phyloP scores from a whole-genome alignment of 1,140 invertebrate genomes.

The Pachypeltis micranthus region DNA sequence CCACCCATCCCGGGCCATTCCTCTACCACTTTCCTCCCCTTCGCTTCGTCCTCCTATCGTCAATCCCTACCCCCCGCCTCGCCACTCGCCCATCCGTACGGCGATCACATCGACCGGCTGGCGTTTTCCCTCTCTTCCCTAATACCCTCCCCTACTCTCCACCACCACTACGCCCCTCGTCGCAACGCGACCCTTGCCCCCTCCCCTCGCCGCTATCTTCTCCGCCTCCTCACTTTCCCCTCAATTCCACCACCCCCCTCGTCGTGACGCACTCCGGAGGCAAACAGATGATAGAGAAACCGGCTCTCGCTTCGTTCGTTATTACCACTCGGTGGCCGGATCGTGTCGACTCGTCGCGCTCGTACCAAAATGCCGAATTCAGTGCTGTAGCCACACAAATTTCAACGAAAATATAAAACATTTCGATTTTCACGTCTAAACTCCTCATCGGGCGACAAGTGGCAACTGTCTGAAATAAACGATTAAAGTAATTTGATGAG shows the following conservation, averaged over 20 bases:
- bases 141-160: too few species aligned
- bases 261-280: background rate
- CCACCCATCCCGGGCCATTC: slow-evolving; percentile 12
- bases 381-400: background rate
- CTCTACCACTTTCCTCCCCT: too few species aligned
- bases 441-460: background rate
- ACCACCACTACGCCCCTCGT: too few species aligned
- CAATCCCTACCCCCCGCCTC: too few species aligned
- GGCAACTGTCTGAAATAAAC: background rate
- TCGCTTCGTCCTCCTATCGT: too few species aligned
- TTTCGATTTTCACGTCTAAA: background rate
- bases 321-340: background rate
- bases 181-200: too few species aligned
- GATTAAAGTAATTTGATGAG: background rate
- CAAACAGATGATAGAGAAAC: slow-evolving; percentile 28
- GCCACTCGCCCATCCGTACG: too few species aligned
- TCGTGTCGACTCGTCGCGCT: background rate
- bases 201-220: too few species aligned
- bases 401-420: background rate
- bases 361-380: background rate
- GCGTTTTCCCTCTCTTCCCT: too few species aligned
- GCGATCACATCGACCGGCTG: too few species aligned
- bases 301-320: slow-evolving; percentile 30
- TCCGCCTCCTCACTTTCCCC: too few species aligned
- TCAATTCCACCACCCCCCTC: slow-evolving; percentile 11